Evolutionary conservation across 2,888 invertebrate genomes (phyloP).

Genomic region (Gonocerus acuteangulatus): DNA sequence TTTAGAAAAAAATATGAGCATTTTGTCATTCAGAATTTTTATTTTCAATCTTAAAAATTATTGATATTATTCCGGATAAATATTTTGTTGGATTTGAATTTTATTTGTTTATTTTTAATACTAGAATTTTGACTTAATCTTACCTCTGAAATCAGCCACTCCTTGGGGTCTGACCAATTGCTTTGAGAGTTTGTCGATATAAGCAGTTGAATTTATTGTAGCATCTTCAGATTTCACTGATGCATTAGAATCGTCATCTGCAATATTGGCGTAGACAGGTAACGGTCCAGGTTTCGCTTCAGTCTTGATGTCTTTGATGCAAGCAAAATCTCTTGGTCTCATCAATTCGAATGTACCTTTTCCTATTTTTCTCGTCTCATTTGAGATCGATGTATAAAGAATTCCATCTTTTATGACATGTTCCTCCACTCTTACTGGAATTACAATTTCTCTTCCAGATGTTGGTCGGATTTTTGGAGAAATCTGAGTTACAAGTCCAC

Average conservation of each 20-base stretch:
- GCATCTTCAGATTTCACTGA: constrained; percentile 33
- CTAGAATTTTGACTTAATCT: too few relatives aligned
- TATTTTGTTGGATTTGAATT: too few relatives aligned
- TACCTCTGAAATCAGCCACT: constrained; percentile 41
- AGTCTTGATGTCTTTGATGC: constrained; percentile 40
- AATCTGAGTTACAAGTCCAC: constrained; percentile 47
- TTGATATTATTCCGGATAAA: too few relatives aligned
- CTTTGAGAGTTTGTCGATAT: constrained; percentile 38
- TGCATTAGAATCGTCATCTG: constrained; percentile 3
- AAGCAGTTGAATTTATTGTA: constrained; percentile 24
- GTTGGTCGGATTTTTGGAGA: constrained; percentile 35
- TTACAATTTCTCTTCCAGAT: constrained; percentile 31
- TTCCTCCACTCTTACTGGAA: constrained; percentile 40
- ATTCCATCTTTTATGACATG: constrained; percentile 39
- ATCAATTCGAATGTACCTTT: constrained; percentile 49
- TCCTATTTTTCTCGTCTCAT: constrained; percentile 38
- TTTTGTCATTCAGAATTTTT: too few relatives aligned
- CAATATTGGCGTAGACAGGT: constrained; percentile 39
- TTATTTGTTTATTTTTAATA: too few relatives aligned
- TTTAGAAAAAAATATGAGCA: too few relatives aligned
- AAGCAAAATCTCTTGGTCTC: constrained; percentile 51
- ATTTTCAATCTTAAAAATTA: too few relatives aligned
- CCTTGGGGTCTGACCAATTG: constrained; percentile 40
- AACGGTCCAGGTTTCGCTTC: constrained; percentile 20
- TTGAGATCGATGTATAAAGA: constrained; percentile 33